phyloP scores from a whole-genome alignment of 2,113 vertebrate species.

The Scolopax mira region DNA sequence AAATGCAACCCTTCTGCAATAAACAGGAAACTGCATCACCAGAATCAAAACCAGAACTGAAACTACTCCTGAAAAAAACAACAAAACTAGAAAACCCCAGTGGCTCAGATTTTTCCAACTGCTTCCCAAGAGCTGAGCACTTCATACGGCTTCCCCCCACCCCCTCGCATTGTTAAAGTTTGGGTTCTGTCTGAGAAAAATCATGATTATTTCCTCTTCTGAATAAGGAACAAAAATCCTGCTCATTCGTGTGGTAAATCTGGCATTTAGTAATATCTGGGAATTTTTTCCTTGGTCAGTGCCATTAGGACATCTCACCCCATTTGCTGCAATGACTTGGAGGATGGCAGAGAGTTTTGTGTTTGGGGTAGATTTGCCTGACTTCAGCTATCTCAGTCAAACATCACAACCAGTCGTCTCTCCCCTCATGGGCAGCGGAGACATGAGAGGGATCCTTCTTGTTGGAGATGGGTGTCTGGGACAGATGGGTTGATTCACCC shows the following conservation, averaged over 20 bases:
- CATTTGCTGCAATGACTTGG: neutral
- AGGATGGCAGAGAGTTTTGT: neutral
- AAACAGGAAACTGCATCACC: constrained; percentile 56
- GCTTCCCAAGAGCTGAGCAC: constrained; percentile 6
- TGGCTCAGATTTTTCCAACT: constrained; percentile 22
- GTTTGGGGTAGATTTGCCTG: neutral
- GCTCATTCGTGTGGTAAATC: neutral
- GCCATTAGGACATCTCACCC: neutral
- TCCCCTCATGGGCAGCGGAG: rapidly evolving
- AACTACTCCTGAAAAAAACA: neutral
- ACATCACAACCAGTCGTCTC: rapidly evolving
- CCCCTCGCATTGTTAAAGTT: neutral
- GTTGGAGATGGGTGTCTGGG: neutral
- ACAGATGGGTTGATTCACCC: neutral
- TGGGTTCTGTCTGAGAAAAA: neutral
- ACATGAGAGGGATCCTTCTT: neutral
- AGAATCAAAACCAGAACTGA: constrained; percentile 46
- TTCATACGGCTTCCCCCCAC: neutral
- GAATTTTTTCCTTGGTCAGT: rapidly evolving
- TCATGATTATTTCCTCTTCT: neutral
- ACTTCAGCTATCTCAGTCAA: neutral
- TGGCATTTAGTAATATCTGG: neutral
- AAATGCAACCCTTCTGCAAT: constrained; percentile 3
- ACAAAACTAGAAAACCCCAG: neutral
- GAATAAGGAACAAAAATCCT: neutral